Evolutionary conservation across 35 echinoderm and acorn worm species (phyloP), one percentile per base, ranked within the genome.

Genomic region (Ophiothrix spiculata): DNA sequence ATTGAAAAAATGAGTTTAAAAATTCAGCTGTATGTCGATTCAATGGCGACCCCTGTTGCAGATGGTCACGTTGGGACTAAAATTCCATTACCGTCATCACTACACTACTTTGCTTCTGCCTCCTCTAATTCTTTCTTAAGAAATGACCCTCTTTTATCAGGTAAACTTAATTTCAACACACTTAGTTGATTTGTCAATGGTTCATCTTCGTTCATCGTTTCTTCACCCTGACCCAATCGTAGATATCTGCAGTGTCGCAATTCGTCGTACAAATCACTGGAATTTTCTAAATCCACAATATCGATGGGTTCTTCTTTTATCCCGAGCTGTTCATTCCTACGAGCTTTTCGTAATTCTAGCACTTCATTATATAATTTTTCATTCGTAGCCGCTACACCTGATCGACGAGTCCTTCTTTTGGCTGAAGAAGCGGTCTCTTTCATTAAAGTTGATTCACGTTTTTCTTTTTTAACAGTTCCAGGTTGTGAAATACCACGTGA

Each of bases 211-310:
- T 87, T 94, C 29, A 87, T 31, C 75, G 86, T 79, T 40, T 87
- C 88, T 37, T 32, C 32, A 74, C 86, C 84, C 32, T 95, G 88
- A 37, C 83, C 80, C 31, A 84, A 91, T 75, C 93, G 39, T 28
- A 95, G 83, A 56, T 95, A 95, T 37, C 93, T 40, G 80, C 88
- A 91, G 32, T 91, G 90, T 69, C 85, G 64, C 93, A 95, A 91
- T 37, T 85, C 85, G 25, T 95, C 88, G 35, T 88, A 95, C 38
- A 95, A 46, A 38, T 95, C 80, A 29, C 38, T 49, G 1, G 77
- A 88, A 28, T 95, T 85, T 75, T 95, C 89, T 6, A 94, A 25
- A 79, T 91, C 85, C 25, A 64, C 45, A 38, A 91, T 75, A 56
- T 87, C 84, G 0, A 76, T 75, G 11, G 80, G 42, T 0, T 84